These are phyloP conservation scores for Hydriomena furcata DNA, from an alignment of 2,888 invertebrate species.

Conservation along the genomic window DNA sequence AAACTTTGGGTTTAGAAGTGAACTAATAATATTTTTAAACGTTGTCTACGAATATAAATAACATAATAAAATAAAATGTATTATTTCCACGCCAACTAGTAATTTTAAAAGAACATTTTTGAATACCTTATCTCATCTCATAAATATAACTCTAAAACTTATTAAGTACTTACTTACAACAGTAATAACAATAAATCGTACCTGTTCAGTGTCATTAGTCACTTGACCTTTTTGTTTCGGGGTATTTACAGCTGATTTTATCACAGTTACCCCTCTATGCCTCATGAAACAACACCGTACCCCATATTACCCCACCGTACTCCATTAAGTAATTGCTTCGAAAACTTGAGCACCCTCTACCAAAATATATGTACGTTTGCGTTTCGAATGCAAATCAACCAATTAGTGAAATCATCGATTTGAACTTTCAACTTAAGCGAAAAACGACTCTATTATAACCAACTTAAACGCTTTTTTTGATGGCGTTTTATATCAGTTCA, in stretches of 20 bases:
- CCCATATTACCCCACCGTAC: not conserved
- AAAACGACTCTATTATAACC: constrained; percentile 31
- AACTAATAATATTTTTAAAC: no score
- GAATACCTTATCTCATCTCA: not conserved
- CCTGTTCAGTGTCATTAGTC: constrained; percentile 14
- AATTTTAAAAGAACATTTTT: not conserved
- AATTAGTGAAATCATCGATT: constrained; percentile 49
- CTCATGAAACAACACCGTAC: constrained; percentile 2
- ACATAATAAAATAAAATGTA: no score
- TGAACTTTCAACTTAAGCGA: constrained; percentile 20
- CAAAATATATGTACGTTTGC: constrained; percentile 35
- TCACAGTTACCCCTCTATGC: constrained; percentile 19
- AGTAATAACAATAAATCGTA: constrained; percentile 11
- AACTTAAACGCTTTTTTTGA: not conserved
- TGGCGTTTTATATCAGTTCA: not conserved
- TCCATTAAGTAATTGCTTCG: constrained; percentile 34
- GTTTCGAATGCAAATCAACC: constrained; percentile 57
- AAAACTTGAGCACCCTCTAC: constrained; percentile 29
- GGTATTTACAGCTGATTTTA: constrained; percentile 21
- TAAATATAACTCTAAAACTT: not conserved
- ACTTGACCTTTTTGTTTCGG: constrained; percentile 28
- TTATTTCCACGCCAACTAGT: no score
- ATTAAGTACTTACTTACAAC: not conserved
- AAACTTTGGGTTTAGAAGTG: no score
- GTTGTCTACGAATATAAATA: no score